A percentile compares a stretch with the other conserved stretches of the same genome.
Conservation (phyloP, 1,140 invertebrate genomes). For the Littorina saxatilis region DNA sequence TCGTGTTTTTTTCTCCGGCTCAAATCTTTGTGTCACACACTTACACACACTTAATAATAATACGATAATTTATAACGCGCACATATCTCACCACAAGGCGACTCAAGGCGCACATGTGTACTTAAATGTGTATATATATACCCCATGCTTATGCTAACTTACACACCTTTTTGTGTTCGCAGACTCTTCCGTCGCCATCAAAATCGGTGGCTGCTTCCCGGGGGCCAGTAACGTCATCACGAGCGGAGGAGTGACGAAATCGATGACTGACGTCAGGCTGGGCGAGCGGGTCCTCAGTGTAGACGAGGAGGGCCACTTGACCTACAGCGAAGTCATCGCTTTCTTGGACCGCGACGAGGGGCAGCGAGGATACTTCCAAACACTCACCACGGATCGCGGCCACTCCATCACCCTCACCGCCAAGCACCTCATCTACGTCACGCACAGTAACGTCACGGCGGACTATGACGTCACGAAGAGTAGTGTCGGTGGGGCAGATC, state of each 20-base stretch:
- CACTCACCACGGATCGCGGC: slow-evolving; percentile 84
- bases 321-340: slow-evolving; percentile 90
- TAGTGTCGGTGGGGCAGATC: slow-evolving; percentile 23
- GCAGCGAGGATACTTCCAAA: slow-evolving; percentile 83
- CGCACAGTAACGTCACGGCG: neutral
- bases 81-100: too few relatives aligned
- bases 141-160: neutral
- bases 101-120: neutral
- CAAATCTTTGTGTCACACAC: too few relatives aligned
- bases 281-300: slow-evolving; percentile 91
- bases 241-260: slow-evolving; percentile 74
- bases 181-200: slow-evolving; percentile 94
- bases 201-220: slow-evolving; percentile 88
- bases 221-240: slow-evolving; percentile 81
- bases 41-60: slow-evolving; percentile 20
- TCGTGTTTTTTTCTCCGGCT: too few relatives aligned
- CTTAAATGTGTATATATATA: neutral
- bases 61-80: too few relatives aligned
- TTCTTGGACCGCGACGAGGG: slow-evolving; percentile 89
- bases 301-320: slow-evolving; percentile 81
- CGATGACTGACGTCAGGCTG: slow-evolving; percentile 81
- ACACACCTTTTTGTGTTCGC: slow-evolving; percentile 76
- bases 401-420: slow-evolving; percentile 86
- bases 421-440: slow-evolving; percentile 84
- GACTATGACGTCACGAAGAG: neutral